phyloP scores from a whole-genome alignment of 2,113 vertebrate species.

The Tichodroma muraria region DNA sequence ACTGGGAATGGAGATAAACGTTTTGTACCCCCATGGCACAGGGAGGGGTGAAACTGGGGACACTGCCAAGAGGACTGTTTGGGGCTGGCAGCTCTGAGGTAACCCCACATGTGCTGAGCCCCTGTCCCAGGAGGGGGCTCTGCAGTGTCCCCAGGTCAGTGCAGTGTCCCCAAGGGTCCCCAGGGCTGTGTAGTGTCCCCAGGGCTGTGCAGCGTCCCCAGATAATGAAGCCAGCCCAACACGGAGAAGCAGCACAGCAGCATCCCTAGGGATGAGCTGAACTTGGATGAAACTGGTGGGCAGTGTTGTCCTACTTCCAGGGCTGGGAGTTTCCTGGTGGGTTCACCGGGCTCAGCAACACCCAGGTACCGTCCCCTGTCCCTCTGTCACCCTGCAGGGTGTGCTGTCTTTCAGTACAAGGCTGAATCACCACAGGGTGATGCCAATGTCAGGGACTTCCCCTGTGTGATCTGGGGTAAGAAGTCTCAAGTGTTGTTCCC shows the following conservation, averaged over 20 bases:
- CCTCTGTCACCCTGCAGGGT: not conserved
- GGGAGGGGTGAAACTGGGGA: not conserved
- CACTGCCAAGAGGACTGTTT: no score
- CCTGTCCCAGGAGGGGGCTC: not conserved
- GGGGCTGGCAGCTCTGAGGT: not conserved
- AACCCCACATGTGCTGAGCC: not conserved
- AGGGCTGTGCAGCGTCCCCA: not conserved
- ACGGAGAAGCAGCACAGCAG: not conserved
- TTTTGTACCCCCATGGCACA: no score
- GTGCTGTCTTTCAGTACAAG: not conserved
- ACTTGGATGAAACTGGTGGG: not conserved
- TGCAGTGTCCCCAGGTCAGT: not conserved
- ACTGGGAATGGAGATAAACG: not conserved
- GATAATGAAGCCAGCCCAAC: not conserved
- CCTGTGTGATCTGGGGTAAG: not conserved
- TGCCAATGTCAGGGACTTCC: not conserved
- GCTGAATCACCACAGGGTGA: rapidly evolving
- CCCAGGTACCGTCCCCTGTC: rapidly evolving
- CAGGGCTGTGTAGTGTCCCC: no score
- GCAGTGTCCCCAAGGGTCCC: not conserved
- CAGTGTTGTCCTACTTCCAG: not conserved
- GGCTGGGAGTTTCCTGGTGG: rapidly evolving
- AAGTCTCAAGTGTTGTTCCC: not conserved
- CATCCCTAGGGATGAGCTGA: not conserved
- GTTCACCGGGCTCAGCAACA: rapidly evolving